These are phyloP conservation scores for Otolemur crassicaudatus DNA, from an alignment of 2,797 vertebrate genomes.

Conservation along the genomic window DNA sequence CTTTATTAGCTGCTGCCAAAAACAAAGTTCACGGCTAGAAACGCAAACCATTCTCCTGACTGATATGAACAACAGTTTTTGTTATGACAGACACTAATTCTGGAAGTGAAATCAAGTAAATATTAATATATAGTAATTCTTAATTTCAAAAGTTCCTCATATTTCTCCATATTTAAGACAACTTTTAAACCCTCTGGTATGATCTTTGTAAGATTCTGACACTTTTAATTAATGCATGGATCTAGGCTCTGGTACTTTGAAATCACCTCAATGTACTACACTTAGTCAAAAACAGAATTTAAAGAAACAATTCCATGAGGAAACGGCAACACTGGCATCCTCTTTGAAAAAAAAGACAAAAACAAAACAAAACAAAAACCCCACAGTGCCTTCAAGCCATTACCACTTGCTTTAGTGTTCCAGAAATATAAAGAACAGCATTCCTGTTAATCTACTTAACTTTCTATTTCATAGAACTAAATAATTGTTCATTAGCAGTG, in stretches of 20 bases:
- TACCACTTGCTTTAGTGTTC: constrained; percentile 30
- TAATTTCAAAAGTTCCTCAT: constrained; percentile 42
- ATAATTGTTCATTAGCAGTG: background rate
- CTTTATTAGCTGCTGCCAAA: constrained; percentile 27
- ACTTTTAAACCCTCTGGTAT: constrained; percentile 45
- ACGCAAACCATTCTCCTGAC: constrained; percentile 1
- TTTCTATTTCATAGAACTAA: constrained; percentile 37
- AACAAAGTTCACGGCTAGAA: constrained; percentile 46
- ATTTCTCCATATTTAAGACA: constrained; percentile 7
- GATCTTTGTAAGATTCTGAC: background rate
- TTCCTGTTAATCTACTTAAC: constrained; percentile 39
- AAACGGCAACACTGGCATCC: constrained; percentile 21
- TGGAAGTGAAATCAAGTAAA: constrained; percentile 6
- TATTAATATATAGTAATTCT: background rate
- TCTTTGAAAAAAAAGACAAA: background rate
- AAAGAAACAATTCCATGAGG: constrained; percentile 37
- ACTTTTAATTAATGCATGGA: background rate
- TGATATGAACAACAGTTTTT: background rate
- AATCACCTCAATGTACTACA: constrained; percentile 22
- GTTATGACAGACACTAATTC: background rate
- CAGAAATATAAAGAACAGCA: constrained; percentile 6
- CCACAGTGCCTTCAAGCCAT: background rate
- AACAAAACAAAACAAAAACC: background rate
- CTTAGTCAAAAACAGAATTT: constrained; percentile 34
- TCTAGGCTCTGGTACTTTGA: background rate